A percentile compares a stretch with the other conserved stretches of the same genome.
Evolutionary conservation across 2,888 invertebrate genomes (phyloP).

Genomic region (Chrysodeixis includens): DNA sequence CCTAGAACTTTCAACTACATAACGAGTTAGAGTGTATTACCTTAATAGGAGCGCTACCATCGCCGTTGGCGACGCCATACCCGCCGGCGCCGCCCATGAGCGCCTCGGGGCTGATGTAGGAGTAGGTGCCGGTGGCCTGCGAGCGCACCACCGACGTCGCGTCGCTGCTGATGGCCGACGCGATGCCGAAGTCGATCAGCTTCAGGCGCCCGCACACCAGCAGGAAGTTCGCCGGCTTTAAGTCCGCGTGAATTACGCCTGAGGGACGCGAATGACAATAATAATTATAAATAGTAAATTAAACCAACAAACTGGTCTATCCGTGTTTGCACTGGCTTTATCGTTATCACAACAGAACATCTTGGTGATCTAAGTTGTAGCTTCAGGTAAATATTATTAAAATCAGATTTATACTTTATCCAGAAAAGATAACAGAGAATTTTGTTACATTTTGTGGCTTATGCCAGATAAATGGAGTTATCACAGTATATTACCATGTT

Average conservation of each 20-base stretch:
- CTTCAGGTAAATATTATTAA: too few relatives aligned
- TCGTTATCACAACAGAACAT: too few relatives aligned
- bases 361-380: too few relatives aligned
- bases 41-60: slow-evolving; percentile 80
- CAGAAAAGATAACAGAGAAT: too few relatives aligned
- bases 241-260: slow-evolving; percentile 98
- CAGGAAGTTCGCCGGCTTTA: slow-evolving; percentile 99
- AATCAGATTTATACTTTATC: too few relatives aligned
- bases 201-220: slow-evolving; percentile 95
- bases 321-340: too few relatives aligned
- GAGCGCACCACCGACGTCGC: slow-evolving; percentile 96
- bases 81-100: slow-evolving; percentile 91
- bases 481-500: slow-evolving; percentile 91
- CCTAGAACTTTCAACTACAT: too few relatives aligned
- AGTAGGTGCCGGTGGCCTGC: slow-evolving; percentile 95
- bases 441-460: too few relatives aligned
- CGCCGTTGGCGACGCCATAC: slow-evolving; percentile 70
- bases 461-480: too few relatives aligned
- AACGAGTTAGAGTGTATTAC: slow-evolving; percentile 53
- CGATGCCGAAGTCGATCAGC: slow-evolving; percentile 99
- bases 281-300: too few relatives aligned
- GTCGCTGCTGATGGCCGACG: slow-evolving; percentile 95
- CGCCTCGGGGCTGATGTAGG: slow-evolving; percentile 99
- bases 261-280: slow-evolving; percentile 13
- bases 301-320: too few relatives aligned